Conservation (phyloP, 1,140 invertebrate species). For the Pygmarrhopalites habei region DNA sequence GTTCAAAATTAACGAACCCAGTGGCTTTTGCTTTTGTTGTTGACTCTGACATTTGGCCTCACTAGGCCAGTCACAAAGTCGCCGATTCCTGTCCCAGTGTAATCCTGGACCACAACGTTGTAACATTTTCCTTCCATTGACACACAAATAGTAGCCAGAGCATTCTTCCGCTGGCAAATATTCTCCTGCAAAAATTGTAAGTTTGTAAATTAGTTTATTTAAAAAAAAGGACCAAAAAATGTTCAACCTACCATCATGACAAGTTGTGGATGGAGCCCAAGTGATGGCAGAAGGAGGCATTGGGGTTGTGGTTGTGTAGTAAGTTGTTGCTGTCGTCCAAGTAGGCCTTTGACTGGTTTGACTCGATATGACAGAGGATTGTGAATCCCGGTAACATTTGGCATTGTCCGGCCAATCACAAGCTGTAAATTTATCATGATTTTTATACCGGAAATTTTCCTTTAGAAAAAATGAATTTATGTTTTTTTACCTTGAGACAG, state of each 20-base stretch:
- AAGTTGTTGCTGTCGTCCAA: neutral
- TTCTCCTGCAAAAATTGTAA: slow-evolving; percentile 29
- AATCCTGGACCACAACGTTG: slow-evolving; percentile 39
- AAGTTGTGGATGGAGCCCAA: slow-evolving; percentile 23
- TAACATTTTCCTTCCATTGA: slow-evolving; percentile 34
- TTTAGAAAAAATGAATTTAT: no score
- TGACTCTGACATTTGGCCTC: slow-evolving; percentile 28
- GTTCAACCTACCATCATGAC: neutral
- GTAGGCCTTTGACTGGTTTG: neutral
- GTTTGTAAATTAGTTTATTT: neutral
- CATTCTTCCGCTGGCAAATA: slow-evolving; percentile 39
- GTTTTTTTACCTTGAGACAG: slow-evolving; percentile 49
- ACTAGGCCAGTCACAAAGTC: slow-evolving; percentile 41
- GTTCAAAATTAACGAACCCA: no score
- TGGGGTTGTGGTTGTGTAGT: slow-evolving; percentile 44
- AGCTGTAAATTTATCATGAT: no score
- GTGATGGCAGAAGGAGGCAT: slow-evolving; percentile 34
- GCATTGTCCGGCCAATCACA: slow-evolving; percentile 73
- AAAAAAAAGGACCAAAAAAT: neutral
- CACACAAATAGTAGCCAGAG: slow-evolving; percentile 40
- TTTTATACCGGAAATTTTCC: no score
- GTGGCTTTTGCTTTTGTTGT: neutral
- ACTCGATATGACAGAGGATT: neutral
- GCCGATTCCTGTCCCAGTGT: slow-evolving; percentile 38
- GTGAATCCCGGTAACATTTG: slow-evolving; percentile 51